Evolutionary conservation across 2,797 vertebrate species (phyloP).

Genomic region (Pristis pectinata): DNA sequence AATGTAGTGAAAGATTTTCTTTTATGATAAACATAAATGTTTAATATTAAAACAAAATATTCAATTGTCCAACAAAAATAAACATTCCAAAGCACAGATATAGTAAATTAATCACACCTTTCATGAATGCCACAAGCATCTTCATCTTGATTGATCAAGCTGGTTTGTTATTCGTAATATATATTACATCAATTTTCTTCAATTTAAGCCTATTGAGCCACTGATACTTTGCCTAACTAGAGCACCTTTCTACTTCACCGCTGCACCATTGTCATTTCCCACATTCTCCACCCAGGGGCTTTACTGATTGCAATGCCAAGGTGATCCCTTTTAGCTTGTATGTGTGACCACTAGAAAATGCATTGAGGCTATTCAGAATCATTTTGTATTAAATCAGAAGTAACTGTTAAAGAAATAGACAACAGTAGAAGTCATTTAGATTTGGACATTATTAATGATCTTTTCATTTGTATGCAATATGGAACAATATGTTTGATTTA

Average conservation of each 20-base stretch:
- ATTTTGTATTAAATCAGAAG: neutral
- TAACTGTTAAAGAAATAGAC: neutral
- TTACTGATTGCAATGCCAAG: constrained; percentile 19
- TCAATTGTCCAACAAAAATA: neutral
- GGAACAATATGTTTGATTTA: neutral
- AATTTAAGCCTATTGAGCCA: neutral
- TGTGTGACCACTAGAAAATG: neutral
- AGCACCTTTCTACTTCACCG: neutral
- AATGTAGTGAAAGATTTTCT: neutral
- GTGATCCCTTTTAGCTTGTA: neutral
- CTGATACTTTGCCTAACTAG: neutral
- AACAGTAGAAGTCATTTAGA: neutral
- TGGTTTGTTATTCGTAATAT: neutral
- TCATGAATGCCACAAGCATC: neutral
- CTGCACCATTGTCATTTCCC: neutral
- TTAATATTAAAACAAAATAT: neutral
- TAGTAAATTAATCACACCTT: neutral
- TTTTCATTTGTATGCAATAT: no score
- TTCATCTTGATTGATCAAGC: neutral
- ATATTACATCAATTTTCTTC: neutral
- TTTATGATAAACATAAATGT: neutral
- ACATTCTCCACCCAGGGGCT: neutral
- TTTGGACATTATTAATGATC: neutral
- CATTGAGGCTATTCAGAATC: neutral
- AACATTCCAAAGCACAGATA: neutral